Evolutionary conservation across 2,888 invertebrate species (phyloP).

Genomic region (Limulus polyphemus): DNA sequence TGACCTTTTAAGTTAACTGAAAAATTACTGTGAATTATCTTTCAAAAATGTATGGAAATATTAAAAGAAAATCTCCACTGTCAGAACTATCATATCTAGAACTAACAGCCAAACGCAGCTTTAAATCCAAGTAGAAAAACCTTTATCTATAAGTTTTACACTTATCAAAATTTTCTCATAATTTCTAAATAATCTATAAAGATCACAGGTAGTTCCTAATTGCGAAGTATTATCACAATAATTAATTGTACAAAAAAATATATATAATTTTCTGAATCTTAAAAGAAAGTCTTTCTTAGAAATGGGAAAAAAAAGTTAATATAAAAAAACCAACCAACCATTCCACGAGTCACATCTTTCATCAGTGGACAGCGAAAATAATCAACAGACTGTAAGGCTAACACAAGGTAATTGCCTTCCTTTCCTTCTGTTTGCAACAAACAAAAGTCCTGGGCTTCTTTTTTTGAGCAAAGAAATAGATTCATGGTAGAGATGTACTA

Average conservation of each 20-base stretch:
- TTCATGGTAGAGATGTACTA: conserved; percentile 21
- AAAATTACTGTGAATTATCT: no score
- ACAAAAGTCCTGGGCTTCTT: conserved; percentile 21
- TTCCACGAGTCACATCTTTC: conserved; percentile 15
- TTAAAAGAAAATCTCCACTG: neutral
- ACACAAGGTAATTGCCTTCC: conserved; percentile 12
- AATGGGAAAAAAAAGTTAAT: neutral
- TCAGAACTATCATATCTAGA: neutral
- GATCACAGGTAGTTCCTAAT: neutral
- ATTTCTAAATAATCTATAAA: no score
- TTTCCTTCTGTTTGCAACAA: conserved; percentile 19
- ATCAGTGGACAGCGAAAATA: conserved; percentile 12
- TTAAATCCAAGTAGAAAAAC: no score
- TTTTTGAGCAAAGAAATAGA: conserved; percentile 13
- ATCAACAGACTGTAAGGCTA: conserved; percentile 19
- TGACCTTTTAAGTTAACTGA: no score
- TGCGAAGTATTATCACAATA: neutral
- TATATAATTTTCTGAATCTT: no score
- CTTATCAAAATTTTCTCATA: no score
- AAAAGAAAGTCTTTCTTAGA: no score
- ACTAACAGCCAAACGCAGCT: no score
- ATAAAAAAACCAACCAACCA: conserved; percentile 7
- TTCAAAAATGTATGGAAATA: neutral
- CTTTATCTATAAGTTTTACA: no score
- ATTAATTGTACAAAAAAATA: no score